Evolutionary conservation across 2,888 invertebrate genomes (phyloP).

Genomic region (Alentia gelatinosa): DNA sequence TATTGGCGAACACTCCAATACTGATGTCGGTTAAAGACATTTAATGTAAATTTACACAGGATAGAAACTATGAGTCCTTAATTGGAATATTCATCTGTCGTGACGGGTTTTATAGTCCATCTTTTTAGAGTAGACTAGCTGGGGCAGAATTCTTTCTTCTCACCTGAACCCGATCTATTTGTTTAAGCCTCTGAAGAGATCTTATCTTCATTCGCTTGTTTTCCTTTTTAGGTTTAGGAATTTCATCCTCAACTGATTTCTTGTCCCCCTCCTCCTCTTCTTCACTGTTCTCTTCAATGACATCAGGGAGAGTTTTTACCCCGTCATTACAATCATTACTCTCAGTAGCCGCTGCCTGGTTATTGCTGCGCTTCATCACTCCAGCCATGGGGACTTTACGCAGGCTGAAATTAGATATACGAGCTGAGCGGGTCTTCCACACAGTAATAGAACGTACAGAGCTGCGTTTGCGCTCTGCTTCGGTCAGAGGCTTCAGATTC

Average conservation of each 20-base stretch:
- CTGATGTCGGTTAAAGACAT: too few species aligned
- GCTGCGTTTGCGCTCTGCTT: constrained; percentile 55
- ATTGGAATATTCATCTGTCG: too few species aligned
- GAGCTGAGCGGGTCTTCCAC: constrained; percentile 61
- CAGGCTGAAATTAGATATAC: constrained; percentile 60
- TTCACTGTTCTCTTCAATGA: constrained; percentile 22
- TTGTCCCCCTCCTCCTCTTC: constrained; percentile 45
- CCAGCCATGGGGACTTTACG: constrained; percentile 58
- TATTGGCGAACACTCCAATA: too few species aligned
- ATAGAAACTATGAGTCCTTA: too few species aligned
- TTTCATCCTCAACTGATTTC: not conserved
- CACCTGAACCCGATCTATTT: not conserved
- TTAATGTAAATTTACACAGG: too few species aligned
- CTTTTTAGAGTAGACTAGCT: not conserved
- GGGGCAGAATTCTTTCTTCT: not conserved
- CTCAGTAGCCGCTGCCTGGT: not conserved
- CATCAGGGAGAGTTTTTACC: not conserved
- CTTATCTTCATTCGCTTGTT: not conserved
- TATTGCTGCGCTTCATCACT: constrained; percentile 56
- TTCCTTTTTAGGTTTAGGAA: not conserved
- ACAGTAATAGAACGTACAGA: constrained; percentile 39
- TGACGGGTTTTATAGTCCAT: too few species aligned
- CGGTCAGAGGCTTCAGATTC: constrained; percentile 44
- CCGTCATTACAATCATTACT: not conserved
- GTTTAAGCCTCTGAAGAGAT: not conserved